Percentiles rank a stretch among this genome's conserved stretches.
These are phyloP conservation scores for Drosophila kohkoa DNA, from an alignment of 1,140 invertebrate genomes.

Conservation along the genomic window DNA sequence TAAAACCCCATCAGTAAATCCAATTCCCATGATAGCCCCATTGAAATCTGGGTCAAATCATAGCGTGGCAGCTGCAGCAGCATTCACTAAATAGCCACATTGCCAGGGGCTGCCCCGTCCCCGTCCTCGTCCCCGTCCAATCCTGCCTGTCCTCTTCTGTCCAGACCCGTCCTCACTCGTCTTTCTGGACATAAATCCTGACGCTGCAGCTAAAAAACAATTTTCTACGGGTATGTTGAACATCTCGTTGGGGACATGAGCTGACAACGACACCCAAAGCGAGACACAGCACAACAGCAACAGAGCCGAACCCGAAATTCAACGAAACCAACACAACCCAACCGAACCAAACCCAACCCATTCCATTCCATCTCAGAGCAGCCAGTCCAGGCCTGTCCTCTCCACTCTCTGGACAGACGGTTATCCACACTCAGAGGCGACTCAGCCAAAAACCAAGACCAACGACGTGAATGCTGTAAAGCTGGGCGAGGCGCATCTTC, in stretches of 20 bases:
- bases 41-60: slow-evolving; percentile 73
- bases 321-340: slow-evolving; percentile 5
- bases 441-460: slow-evolving; percentile 42
- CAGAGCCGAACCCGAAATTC: neutral
- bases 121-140: slow-evolving; percentile 11
- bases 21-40: slow-evolving; percentile 31
- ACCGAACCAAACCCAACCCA: neutral
- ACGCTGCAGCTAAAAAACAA: slow-evolving; percentile 77
- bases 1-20: slow-evolving; percentile 47
- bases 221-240: slow-evolving; percentile 80
- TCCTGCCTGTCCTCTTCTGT: slow-evolving; percentile 1
- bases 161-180: neutral
- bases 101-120: neutral
- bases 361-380: too few species aligned
- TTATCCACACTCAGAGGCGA: slow-evolving; percentile 53
- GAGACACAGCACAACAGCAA: neutral
- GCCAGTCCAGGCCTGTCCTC: neutral
- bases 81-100: slow-evolving; percentile 76
- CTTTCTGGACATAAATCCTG: slow-evolving; percentile 67
- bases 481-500: slow-evolving; percentile 40
- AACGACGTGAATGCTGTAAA: slow-evolving; percentile 27
- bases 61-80: slow-evolving; percentile 62
- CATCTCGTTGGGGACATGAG: slow-evolving; percentile 73
- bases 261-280: slow-evolving; percentile 73
- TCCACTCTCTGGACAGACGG: neutral